These are phyloP conservation scores for Acanthopleura granulata DNA, from an alignment of 2,888 invertebrate genomes.

Conservation along the genomic window DNA sequence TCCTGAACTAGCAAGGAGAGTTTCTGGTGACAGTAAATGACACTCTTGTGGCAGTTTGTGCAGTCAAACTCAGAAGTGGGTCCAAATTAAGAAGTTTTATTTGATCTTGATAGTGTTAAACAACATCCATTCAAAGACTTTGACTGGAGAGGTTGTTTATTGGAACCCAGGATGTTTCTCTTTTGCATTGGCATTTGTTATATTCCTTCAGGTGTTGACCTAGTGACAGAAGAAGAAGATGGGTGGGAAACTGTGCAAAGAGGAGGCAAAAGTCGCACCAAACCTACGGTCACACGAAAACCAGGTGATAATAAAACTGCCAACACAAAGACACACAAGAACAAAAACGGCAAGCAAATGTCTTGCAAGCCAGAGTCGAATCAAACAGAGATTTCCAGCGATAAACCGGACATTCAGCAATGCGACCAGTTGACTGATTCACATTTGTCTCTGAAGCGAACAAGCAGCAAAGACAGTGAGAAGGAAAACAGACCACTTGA, in stretches of 20 bases:
- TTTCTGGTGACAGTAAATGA: too few relatives aligned
- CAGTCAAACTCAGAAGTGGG: too few relatives aligned
- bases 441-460: conserved; percentile 24
- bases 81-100: too few relatives aligned
- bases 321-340: neutral
- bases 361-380: neutral
- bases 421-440: neutral
- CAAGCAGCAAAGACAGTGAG: conserved; percentile 57
- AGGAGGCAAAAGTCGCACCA: conserved; percentile 67
- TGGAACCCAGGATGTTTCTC: too few relatives aligned
- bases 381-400: neutral
- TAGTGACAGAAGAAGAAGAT: conserved; percentile 42
- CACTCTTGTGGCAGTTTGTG: too few relatives aligned
- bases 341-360: neutral
- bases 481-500: conserved; percentile 55
- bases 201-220: neutral
- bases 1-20: too few relatives aligned
- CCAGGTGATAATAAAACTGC: neutral
- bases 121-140: too few relatives aligned
- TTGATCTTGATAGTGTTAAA: too few relatives aligned
- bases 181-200: neutral
- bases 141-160: too few relatives aligned
- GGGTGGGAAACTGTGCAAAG: conserved; percentile 90
- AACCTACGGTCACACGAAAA: conserved; percentile 73
- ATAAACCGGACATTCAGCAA: neutral